These are phyloP conservation scores for Ennomos fuscantarius DNA, from an alignment of 2,888 invertebrate species.

Conservation along the genomic window DNA sequence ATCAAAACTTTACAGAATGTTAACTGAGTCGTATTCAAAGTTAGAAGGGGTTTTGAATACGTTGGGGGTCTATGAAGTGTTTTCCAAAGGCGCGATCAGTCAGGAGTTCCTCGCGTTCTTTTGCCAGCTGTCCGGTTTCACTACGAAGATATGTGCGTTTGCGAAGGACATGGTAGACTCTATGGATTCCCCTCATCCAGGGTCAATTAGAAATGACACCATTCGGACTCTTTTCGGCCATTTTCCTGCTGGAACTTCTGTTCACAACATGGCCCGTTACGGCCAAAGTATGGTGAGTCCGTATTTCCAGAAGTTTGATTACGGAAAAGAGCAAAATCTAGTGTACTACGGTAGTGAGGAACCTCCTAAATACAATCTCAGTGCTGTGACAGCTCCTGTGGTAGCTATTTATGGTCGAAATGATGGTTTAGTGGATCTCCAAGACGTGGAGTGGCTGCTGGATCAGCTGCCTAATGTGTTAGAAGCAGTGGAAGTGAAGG, in stretches of 20 bases:
- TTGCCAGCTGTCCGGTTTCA: conserved; percentile 52
- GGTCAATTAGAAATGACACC: conserved; percentile 59
- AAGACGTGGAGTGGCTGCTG: conserved; percentile 83
- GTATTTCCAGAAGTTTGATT: conserved; percentile 65
- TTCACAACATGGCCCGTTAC: conserved; percentile 62
- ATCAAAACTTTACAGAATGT: conserved; percentile 44
- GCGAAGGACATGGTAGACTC: conserved; percentile 51
- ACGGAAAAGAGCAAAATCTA: conserved; percentile 58
- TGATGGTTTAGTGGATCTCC: conserved; percentile 86
- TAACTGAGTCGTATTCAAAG: conserved; percentile 38
- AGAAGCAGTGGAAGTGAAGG: conserved; percentile 81
- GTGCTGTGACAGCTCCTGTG: conserved; percentile 56
- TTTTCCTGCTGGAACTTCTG: conserved; percentile 64
- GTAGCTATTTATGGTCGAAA: conserved; percentile 63
- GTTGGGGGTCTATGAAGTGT: conserved; percentile 55
- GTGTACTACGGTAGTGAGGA: conserved; percentile 52
- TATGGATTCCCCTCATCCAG: conserved; percentile 51
- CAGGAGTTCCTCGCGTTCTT: conserved; percentile 61
- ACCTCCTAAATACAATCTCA: conserved; percentile 63
- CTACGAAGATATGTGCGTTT: conserved; percentile 50
- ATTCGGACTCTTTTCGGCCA: conserved; percentile 55
- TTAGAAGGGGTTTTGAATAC: conserved; percentile 45
- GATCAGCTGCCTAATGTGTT: conserved; percentile 82
- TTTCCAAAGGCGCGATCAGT: conserved; percentile 55
- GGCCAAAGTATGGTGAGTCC: conserved; percentile 57